These are phyloP conservation scores for Chaetodon trifasciatus DNA, from an alignment of 2,797 vertebrate genomes.

Conservation along the genomic window DNA sequence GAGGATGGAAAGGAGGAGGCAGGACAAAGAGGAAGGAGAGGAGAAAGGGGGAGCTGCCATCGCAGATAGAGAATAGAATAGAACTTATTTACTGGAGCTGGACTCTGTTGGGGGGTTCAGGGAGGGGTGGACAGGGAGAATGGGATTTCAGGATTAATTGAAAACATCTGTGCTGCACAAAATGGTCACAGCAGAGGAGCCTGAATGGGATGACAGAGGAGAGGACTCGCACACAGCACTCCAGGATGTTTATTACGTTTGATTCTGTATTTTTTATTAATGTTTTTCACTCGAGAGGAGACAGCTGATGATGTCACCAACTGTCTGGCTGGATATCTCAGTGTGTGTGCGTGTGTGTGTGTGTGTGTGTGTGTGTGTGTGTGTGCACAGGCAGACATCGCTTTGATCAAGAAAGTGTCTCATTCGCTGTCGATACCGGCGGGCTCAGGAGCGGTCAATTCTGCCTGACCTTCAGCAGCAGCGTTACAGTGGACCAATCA, in stretches of 20 bases:
- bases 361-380: slow-evolving; percentile 25
- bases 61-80: slow-evolving; percentile 66
- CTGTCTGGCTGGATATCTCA: slow-evolving; percentile 28
- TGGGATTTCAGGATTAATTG: slow-evolving; percentile 84
- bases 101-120: slow-evolving; percentile 41
- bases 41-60: slow-evolving; percentile 64
- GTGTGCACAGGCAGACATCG: slow-evolving; percentile 51
- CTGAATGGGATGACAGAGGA: slow-evolving; percentile 55
- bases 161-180: slow-evolving; percentile 82
- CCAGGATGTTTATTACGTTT: slow-evolving; percentile 57
- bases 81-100: slow-evolving; percentile 75
- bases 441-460: slow-evolving; percentile 81
- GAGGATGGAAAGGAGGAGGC: slow-evolving; percentile 25
- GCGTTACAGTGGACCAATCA: slow-evolving; percentile 76
- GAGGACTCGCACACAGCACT: slow-evolving; percentile 78
- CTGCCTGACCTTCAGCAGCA: slow-evolving; percentile 84
- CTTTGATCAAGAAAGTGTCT: slow-evolving; percentile 78
- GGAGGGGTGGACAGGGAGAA: slow-evolving; percentile 52
- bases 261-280: slow-evolving; percentile 35
- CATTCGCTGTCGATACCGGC: slow-evolving; percentile 81
- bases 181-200: slow-evolving; percentile 64
- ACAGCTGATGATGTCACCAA: slow-evolving; percentile 64
- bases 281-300: slow-evolving; percentile 33
- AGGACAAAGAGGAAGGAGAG: slow-evolving; percentile 34
- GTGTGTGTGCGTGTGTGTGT: slow-evolving; percentile 26